Conservation (phyloP, 2,797 vertebrate species). For the Coregonus sp. region DNA sequence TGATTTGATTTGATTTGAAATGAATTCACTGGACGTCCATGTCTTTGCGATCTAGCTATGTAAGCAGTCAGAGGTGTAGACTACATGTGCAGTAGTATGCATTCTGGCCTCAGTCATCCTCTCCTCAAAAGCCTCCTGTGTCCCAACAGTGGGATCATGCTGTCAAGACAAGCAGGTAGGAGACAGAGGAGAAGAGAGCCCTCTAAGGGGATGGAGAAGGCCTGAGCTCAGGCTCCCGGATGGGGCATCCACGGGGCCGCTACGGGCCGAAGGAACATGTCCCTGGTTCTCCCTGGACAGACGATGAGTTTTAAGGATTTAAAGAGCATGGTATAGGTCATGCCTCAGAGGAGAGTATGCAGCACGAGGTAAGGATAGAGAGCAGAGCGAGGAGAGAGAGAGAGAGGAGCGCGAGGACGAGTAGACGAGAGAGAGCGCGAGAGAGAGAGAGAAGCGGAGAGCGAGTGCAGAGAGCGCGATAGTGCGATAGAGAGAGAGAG, state of each 20-base stretch:
- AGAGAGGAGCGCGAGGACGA: too few relatives aligned
- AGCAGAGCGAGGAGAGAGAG: too few relatives aligned
- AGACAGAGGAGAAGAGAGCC: not conserved
- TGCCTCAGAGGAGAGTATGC: too few relatives aligned
- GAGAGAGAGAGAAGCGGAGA: too few relatives aligned
- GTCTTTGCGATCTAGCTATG: not conserved
- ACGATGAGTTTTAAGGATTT: slow-evolving; percentile 55
- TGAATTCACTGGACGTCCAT: not conserved
- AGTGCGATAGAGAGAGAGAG: too few relatives aligned
- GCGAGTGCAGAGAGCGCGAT: too few relatives aligned
- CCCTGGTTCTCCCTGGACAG: slow-evolving; percentile 37
- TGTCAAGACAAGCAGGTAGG: not conserved
- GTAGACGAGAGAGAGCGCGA: too few relatives aligned
- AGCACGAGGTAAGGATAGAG: too few relatives aligned
- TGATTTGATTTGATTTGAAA: too few relatives aligned
- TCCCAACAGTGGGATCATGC: not conserved
- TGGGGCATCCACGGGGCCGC: slow-evolving; percentile 9
- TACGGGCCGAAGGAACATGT: slow-evolving; percentile 26
- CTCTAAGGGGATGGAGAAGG: not conserved
- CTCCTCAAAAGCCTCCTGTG: not conserved
- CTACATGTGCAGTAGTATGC: not conserved
- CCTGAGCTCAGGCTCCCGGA: not conserved
- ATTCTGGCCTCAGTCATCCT: not conserved
- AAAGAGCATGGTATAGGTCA: too few relatives aligned
- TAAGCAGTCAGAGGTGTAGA: not conserved